Evolutionary conservation across 2,113 vertebrate genomes (phyloP), one percentile per base, ranked within the genome.

Genomic region (Panthera tigris): DNA sequence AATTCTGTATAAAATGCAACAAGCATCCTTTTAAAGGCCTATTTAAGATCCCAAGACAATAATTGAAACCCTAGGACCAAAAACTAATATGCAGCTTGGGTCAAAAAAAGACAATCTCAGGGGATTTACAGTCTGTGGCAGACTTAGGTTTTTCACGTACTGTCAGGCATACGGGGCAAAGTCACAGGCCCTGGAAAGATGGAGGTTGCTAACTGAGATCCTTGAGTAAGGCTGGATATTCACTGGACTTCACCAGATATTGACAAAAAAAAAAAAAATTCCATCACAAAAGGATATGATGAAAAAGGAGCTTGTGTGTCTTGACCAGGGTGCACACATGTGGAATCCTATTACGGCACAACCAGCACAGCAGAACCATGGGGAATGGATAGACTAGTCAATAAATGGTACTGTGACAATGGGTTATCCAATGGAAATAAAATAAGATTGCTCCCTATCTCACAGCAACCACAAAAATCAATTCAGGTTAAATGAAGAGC

Each of bases 1-100:
- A 95, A 96, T 84, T 93, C 27, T 88, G 33, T 39, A 66, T 91
- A 79, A 82, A 82, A 91, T 88, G 21, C 1, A n/a, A 76, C 8
- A 81, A 81, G 66, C 12, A 55, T 73, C 19, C 13, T 57, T 48
- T 41, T 80, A 93, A 94, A 90, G 31, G 7, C 21, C 12, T 61
- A 66, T 16, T 83, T 91, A 74, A 18, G 3, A 45, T 71, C 4
- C 18, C n/a, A 55, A 73, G 55, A 73, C 88, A 96, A 93, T 55
- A 87, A 94, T 2, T 3, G 15, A 84, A 92, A 84, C 41, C 7
- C 39, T 33, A 92, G 52, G 19, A 80, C 12, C 7, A 19, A 68
- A 84, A 89, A 36, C 1, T 14, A 79, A 50, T 73, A 45, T 66
- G n/a, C 14, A 23, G n/a, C 7, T 76, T 71, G 33, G 81, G 25